Evolutionary conservation across 2,888 invertebrate genomes (phyloP), one percentile per base, ranked within the genome.

Genomic region (Yponomeuta cagnagella): DNA sequence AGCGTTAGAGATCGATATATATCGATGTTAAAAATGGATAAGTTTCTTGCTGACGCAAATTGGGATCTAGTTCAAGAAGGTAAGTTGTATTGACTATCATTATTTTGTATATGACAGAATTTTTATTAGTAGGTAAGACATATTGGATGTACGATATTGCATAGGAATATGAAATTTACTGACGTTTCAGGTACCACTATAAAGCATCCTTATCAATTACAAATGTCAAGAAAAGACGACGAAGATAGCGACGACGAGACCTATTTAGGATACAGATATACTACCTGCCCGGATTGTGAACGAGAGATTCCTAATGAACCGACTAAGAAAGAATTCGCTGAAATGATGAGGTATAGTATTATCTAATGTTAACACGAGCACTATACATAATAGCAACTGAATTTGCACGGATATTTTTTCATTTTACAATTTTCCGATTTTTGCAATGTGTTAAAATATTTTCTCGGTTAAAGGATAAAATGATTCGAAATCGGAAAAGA

Each of bases 41-140:
- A 94, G 80, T 94, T 94, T 78, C 81, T 94, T 3, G 93, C 94
- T 69, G 94, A 94, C 82, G 94, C 94, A 52, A 93, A 94, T 76
- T 95, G 95, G 95, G 87, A 91, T 68, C 77, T 93, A 43, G 94
- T 95, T 0, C 88, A 92, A 48, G 85, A 82, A 75, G 89, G 90
- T 80, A 33, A 72, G 3, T 33, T 4, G 33, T 33, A 1, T 33
- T 72, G 43, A 23, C 37, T 58, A 33, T 12, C 15, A 37, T 4
- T 8, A 58, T 58, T 58, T 15, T 3, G 12, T 58, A 58, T 58
- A 2, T 12, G 2, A 58, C 15, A 15, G 2, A 15, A 15, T 58
- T 4, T 52, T 37, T 8, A 8, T 43, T 8, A 43, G 9, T 43
- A 43, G 9, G 43, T 58, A 58, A 58, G 52, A 1, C 52, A 15